These are phyloP conservation scores for Ophion costatus DNA, from an alignment of 2,888 invertebrate species.

Conservation along the genomic window DNA sequence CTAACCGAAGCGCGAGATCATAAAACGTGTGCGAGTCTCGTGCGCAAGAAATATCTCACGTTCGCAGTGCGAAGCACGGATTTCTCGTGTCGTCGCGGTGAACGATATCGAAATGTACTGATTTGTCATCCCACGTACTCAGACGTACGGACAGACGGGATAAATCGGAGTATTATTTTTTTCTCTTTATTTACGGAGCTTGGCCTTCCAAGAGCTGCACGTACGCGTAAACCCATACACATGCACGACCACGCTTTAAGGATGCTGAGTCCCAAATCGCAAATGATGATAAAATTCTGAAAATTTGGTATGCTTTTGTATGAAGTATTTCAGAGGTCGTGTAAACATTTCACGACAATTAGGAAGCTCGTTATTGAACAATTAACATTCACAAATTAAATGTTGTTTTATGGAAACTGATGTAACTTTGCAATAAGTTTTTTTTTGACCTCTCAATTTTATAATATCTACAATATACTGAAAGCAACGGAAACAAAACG, in stretches of 20 bases:
- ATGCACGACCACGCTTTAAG: slow-evolving; percentile 53
- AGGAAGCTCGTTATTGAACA: too few species aligned
- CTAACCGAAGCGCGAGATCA: slow-evolving; percentile 47
- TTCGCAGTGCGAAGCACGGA: slow-evolving; percentile 27
- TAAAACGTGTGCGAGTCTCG: slow-evolving; percentile 42
- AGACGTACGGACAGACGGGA: slow-evolving; percentile 54
- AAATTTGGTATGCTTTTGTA: too few species aligned
- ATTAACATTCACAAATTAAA: too few species aligned
- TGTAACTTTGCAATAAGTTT: too few species aligned
- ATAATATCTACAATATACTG: too few species aligned
- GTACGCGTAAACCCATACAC: slow-evolving; percentile 7
- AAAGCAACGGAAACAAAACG: too few species aligned
- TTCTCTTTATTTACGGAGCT: slow-evolving; percentile 38
- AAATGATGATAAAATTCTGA: too few species aligned
- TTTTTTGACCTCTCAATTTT: too few species aligned
- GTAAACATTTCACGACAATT: too few species aligned
- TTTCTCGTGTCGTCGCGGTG: slow-evolving; percentile 47
- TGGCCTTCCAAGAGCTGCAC: not conserved
- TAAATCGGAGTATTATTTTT: slow-evolving; percentile 40
- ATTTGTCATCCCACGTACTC: slow-evolving; percentile 76
- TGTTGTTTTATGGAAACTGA: too few species aligned
- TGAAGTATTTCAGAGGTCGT: too few species aligned
- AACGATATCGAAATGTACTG: slow-evolving; percentile 72
- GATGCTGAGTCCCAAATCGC: too few species aligned
- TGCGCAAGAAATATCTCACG: slow-evolving; percentile 32